These are phyloP conservation scores for Epinotia nisella DNA, from an alignment of 2,888 invertebrate genomes.

Conservation along the genomic window DNA sequence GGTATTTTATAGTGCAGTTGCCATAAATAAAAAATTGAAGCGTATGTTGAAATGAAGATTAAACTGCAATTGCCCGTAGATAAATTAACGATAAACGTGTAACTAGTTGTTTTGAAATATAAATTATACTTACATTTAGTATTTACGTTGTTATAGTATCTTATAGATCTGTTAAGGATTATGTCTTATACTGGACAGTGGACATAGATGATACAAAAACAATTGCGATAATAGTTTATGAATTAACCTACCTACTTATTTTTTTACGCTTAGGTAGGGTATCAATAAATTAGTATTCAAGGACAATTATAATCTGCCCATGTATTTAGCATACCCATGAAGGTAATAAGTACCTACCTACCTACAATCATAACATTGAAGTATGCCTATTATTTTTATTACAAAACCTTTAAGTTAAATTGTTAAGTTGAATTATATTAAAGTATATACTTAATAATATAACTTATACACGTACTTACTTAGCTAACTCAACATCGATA, in stretches of 20 bases:
- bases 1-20: constrained; percentile 40
- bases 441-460: too few relatives aligned
- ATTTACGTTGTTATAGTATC: background rate
- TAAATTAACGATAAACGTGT: constrained; percentile 2
- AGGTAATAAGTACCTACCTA: too few relatives aligned
- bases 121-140: background rate
- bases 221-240: background rate
- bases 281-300: too few relatives aligned
- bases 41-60: constrained; percentile 20
- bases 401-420: too few relatives aligned
- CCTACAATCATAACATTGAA: too few relatives aligned
- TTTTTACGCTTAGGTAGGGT: too few relatives aligned
- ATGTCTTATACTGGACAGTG: background rate
- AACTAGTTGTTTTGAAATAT: constrained; percentile 9
- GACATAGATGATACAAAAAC: background rate
- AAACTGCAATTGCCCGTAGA: constrained; percentile 16
- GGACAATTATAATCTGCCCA: too few relatives aligned
- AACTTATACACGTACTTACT: too few relatives aligned
- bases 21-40: constrained; percentile 30
- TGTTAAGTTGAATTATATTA: too few relatives aligned
- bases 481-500: too few relatives aligned
- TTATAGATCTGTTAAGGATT: background rate
- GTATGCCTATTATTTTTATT: too few relatives aligned
- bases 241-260: background rate
- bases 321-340: too few relatives aligned